Percentiles rank a stretch among this genome's conserved stretches.
Conservation (phyloP, 2,113 vertebrate genomes). For the Australoheros scitulus region DNA sequence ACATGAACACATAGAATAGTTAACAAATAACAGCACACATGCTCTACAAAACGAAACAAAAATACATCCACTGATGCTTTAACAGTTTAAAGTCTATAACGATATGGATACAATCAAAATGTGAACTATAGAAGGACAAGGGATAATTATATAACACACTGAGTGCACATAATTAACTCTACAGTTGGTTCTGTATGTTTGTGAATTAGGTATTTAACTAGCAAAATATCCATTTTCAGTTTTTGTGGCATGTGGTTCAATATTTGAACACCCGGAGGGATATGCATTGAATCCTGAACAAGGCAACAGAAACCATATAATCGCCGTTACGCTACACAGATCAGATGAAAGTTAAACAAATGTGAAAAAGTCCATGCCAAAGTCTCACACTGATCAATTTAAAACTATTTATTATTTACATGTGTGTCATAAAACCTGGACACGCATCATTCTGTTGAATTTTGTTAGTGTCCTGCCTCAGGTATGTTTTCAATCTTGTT, state of each 20-base stretch:
- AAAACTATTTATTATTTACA: not conserved
- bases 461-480: too few relatives aligned
- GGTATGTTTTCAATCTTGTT: too few relatives aligned
- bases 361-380: not conserved
- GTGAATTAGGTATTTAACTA: constrained; percentile 48
- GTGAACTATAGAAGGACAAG: constrained; percentile 48
- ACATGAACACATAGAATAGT: not conserved
- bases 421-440: too few relatives aligned
- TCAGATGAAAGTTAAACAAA: not conserved
- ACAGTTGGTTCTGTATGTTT: constrained; percentile 33
- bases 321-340: not conserved
- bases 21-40: too few relatives aligned
- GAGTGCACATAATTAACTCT: constrained; percentile 1
- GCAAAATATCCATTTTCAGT: constrained; percentile 32
- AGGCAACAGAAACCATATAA: constrained; percentile 13
- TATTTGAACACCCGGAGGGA: constrained; percentile 77
- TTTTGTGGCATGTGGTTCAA: constrained; percentile 85
- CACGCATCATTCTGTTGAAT: too few relatives aligned
- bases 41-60: not conserved
- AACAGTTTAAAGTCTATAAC: not conserved
- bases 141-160: not conserved
- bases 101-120: not conserved
- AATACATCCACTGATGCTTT: not conserved
- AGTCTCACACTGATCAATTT: too few relatives aligned
- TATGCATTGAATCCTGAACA: constrained; percentile 27